These are phyloP conservation scores for Cheilosia impressa DNA, from an alignment of 2,888 invertebrate species.

Conservation along the genomic window DNA sequence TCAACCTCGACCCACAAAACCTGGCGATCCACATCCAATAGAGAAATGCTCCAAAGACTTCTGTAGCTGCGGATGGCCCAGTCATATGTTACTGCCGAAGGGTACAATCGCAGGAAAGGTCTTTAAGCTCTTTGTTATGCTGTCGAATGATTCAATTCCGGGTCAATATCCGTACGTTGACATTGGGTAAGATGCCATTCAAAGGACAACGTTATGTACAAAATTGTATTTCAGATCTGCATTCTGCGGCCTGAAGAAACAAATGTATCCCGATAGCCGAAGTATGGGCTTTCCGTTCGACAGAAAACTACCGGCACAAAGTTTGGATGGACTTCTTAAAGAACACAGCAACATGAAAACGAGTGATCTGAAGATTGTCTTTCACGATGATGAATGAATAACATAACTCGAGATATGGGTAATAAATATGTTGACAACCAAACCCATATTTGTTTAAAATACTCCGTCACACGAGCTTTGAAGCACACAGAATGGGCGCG, in stretches of 20 bases:
- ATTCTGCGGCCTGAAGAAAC: slow-evolving; percentile 89
- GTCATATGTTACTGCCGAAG: slow-evolving; percentile 91
- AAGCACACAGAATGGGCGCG: no score
- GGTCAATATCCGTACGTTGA: slow-evolving; percentile 52
- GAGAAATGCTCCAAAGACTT: slow-evolving; percentile 82
- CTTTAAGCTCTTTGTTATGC: slow-evolving; percentile 90
- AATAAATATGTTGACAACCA: no score
- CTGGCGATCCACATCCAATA: slow-evolving; percentile 21
- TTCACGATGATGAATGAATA: neutral
- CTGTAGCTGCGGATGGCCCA: slow-evolving; percentile 96
- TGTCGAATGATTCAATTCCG: slow-evolving; percentile 86
- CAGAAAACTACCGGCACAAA: slow-evolving; percentile 76
- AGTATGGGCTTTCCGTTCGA: slow-evolving; percentile 88
- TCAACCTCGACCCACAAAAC: slow-evolving; percentile 85
- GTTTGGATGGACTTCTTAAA: neutral
- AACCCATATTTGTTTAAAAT: no score
- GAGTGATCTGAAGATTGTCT: neutral
- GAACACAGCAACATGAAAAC: neutral
- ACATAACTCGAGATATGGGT: neutral
- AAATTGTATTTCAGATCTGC: slow-evolving; percentile 81
- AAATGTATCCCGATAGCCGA: slow-evolving; percentile 87
- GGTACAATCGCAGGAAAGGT: slow-evolving; percentile 88
- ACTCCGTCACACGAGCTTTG: no score
- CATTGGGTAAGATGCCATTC: slow-evolving; percentile 18
- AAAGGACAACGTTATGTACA: neutral